Evolutionary conservation across 2,888 invertebrate species (phyloP).

Genomic region (Prenolepis imparis): DNA sequence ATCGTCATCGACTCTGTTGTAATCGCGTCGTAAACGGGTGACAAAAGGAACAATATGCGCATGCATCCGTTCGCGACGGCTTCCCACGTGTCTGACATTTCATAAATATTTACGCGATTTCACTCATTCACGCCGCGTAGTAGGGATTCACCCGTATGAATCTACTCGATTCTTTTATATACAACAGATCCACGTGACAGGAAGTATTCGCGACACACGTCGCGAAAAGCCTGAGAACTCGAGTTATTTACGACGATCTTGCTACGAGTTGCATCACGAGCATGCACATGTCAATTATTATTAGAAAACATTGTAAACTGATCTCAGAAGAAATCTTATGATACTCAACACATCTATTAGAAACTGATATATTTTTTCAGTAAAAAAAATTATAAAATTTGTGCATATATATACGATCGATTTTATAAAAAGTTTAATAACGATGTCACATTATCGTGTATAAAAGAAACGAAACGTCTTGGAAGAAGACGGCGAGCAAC

Average conservation of each 20-base stretch:
- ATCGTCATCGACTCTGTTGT: conserved; percentile 64
- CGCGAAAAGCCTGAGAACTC: conserved; percentile 43
- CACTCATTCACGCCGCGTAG: conserved; percentile 77
- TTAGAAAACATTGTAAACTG: background rate
- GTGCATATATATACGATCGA: background rate
- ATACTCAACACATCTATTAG: background rate
- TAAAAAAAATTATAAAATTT: background rate
- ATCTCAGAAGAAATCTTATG: background rate
- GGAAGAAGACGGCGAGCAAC: background rate
- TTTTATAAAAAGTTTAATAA: background rate
- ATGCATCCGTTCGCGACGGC: conserved; percentile 70
- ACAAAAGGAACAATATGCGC: conserved; percentile 73
- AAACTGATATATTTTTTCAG: background rate
- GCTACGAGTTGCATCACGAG: background rate
- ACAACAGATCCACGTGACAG: conserved; percentile 74
- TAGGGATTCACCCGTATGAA: conserved; percentile 69
- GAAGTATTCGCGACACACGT: conserved; percentile 66
- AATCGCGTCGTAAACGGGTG: conserved; percentile 79
- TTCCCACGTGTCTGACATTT: conserved; percentile 67
- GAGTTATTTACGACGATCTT: conserved; percentile 2
- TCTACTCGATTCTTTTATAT: conserved; percentile 63
- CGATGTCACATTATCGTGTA: background rate
- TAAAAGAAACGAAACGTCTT: conserved; percentile 2
- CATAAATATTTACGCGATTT: conserved; percentile 82
- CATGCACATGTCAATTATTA: conserved; percentile 53